These are phyloP conservation scores for Aegotheles bennettii DNA, from an alignment of 2,113 vertebrate genomes.

Conservation along the genomic window DNA sequence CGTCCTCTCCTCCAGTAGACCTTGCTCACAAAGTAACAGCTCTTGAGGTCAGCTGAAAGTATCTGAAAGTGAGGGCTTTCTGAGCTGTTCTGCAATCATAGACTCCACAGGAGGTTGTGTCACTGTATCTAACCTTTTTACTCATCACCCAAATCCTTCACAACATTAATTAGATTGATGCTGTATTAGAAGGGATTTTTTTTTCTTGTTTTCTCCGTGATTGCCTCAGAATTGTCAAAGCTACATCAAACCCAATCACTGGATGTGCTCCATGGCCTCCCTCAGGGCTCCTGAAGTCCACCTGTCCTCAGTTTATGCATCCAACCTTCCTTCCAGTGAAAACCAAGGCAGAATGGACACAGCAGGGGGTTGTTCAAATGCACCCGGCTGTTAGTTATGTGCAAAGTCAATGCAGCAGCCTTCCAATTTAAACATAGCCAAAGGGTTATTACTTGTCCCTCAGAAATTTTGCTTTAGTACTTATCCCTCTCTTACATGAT, in stretches of 20 bases:
- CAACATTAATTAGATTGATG: slow-evolving; percentile 47
- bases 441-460: not conserved
- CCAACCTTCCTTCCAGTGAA: not conserved
- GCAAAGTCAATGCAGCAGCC: not conserved
- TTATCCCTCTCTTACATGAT: not conserved
- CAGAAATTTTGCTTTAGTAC: not conserved
- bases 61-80: not conserved
- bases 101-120: slow-evolving; percentile 28
- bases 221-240: slow-evolving; percentile 27
- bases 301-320: not conserved
- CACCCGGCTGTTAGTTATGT: not conserved
- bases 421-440: not conserved
- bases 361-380: not conserved
- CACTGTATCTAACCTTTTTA: slow-evolving; percentile 46
- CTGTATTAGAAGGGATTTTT: not conserved
- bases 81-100: slow-evolving; percentile 29
- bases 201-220: not conserved
- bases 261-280: slow-evolving; percentile 4
- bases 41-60: not conserved
- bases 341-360: not conserved
- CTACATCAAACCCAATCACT: slow-evolving; percentile 12
- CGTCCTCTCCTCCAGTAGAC: not conserved
- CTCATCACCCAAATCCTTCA: slow-evolving; percentile 28
- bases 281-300: not conserved
- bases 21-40: not conserved